Conservation (phyloP, 1,140 invertebrate genomes). For the Dendroctonus ponderosae region DNA sequence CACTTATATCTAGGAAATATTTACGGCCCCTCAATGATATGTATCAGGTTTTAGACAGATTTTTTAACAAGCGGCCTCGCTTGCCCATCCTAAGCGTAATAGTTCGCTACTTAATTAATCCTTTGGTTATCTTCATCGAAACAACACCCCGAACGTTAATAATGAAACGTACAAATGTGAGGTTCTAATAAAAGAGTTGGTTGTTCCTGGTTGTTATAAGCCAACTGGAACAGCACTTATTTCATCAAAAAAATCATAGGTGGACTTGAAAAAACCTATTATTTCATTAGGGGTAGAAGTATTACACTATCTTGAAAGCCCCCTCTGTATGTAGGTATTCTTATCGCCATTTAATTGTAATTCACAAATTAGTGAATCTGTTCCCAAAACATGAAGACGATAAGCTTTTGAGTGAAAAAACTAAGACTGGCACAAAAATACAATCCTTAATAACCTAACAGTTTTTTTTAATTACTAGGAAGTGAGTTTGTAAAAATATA, state of each 20-base stretch:
- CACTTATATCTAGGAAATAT: constrained; percentile 15
- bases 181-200: neutral
- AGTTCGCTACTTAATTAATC: neutral
- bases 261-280: too few relatives aligned
- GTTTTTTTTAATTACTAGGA: too few relatives aligned
- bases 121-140: neutral
- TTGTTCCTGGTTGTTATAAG: neutral
- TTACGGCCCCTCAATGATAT: constrained; percentile 33
- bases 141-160: neutral
- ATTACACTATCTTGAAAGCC: too few relatives aligned
- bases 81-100: constrained; percentile 20
- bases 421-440: too few relatives aligned
- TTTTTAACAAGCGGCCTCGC: constrained; percentile 7
- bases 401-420: too few relatives aligned
- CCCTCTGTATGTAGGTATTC: too few relatives aligned
- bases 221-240: neutral
- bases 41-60: constrained; percentile 20
- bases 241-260: neutral
- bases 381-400: neutral
- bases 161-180: neutral
- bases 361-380: neutral
- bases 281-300: too few relatives aligned
- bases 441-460: too few relatives aligned
- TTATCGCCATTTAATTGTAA: too few relatives aligned
- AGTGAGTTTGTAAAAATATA: too few relatives aligned